Conservation (phyloP, 2,797 vertebrate species). For the Falco biarmicus region DNA sequence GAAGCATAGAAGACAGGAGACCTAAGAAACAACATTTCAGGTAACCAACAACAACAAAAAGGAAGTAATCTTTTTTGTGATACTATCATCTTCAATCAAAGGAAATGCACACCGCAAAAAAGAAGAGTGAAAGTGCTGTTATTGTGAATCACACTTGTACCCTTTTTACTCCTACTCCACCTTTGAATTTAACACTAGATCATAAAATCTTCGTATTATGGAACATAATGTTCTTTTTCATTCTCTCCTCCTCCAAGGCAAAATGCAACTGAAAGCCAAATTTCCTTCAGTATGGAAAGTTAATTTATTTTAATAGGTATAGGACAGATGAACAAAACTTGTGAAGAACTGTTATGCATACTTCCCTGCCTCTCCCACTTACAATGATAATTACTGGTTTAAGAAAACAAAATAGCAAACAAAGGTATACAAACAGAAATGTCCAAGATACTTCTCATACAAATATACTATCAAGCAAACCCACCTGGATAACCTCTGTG, state of each 20-base stretch:
- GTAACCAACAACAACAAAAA: not conserved
- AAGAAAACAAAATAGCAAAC: not conserved
- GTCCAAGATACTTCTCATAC: not conserved
- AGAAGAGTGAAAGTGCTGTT: not conserved
- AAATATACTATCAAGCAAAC: not conserved
- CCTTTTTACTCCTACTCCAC: not conserved
- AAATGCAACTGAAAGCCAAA: not conserved
- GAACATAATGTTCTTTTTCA: not conserved
- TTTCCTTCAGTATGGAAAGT: not conserved
- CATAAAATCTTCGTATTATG: not conserved
- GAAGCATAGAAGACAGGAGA: not conserved
- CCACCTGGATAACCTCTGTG: not conserved
- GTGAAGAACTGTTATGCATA: not conserved
- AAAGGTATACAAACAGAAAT: not conserved
- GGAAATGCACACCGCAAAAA: fast-evolving
- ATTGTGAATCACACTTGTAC: not conserved
- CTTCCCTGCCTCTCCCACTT: not conserved
- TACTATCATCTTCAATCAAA: not conserved
- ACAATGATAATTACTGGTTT: not conserved
- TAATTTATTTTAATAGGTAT: not conserved
- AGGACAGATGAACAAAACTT: not conserved
- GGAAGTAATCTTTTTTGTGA: not conserved
- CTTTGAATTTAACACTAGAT: not conserved
- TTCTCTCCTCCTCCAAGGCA: not conserved
- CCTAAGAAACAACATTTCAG: not conserved